Evolutionary conservation across 2,888 invertebrate genomes (phyloP).

Genomic region (Omphaloscelis lunosa): DNA sequence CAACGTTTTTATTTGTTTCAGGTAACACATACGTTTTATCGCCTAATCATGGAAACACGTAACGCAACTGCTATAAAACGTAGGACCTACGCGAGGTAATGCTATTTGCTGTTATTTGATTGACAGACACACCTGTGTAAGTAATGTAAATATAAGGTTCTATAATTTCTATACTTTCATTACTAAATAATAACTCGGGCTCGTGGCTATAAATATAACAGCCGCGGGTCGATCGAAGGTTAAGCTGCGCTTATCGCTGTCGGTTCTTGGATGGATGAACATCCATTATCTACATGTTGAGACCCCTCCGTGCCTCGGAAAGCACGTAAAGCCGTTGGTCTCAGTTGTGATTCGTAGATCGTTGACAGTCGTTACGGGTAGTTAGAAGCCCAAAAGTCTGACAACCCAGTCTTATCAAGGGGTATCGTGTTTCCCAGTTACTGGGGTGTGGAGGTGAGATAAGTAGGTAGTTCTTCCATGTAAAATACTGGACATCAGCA

Average conservation of each 20-base stretch:
- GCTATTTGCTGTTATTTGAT: conserved; percentile 43
- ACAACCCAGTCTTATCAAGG: background rate
- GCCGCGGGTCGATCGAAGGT: background rate
- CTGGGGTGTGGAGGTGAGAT: too few species aligned
- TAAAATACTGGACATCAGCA: too few species aligned
- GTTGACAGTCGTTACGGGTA: background rate
- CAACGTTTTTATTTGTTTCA: conserved; percentile 70
- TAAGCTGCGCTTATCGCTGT: background rate
- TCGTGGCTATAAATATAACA: background rate
- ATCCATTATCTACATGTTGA: background rate
- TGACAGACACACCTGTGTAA: background rate
- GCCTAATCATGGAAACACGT: conserved; percentile 61
- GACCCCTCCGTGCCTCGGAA: too few species aligned
- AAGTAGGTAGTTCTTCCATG: too few species aligned
- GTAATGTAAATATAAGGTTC: background rate
- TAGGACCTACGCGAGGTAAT: conserved; percentile 47
- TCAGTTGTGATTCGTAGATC: too few species aligned
- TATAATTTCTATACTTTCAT: background rate
- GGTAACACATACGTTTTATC: conserved; percentile 70
- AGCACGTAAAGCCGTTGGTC: too few species aligned
- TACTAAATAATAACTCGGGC: background rate
- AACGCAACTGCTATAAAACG: conserved; percentile 51
- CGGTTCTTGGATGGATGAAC: background rate
- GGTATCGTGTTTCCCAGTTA: too few species aligned
- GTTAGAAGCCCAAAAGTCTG: background rate